phyloP scores from a whole-genome alignment of 2,797 vertebrate species.

The Rhinoraja longicauda region DNA sequence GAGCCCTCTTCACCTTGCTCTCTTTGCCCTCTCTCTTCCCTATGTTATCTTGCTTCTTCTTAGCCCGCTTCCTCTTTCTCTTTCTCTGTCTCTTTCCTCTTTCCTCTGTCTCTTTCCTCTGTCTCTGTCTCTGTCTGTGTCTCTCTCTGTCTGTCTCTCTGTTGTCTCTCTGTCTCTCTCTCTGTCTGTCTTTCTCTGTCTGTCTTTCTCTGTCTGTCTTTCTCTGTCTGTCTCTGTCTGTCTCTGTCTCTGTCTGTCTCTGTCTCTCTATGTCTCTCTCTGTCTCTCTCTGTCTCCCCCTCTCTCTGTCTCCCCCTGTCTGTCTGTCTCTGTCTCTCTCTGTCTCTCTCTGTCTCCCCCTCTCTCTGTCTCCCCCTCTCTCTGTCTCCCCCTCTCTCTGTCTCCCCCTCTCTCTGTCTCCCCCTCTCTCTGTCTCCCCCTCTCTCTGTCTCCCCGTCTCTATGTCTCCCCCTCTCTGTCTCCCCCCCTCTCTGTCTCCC shows the following conservation, averaged over 20 bases:
- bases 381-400: background rate
- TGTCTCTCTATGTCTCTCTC: background rate
- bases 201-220: no score
- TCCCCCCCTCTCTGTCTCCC: no score
- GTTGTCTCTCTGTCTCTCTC: background rate
- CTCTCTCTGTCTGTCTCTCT: no score
- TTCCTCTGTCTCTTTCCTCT: background rate
- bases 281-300: background rate
- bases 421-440: background rate
- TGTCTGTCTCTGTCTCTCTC: no score
- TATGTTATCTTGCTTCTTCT: constrained; percentile 7
- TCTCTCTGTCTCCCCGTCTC: background rate
- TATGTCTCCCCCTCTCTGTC: no score
- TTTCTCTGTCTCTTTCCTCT: background rate
- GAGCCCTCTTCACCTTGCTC: no score
- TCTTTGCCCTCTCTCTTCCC: background rate
- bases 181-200: background rate
- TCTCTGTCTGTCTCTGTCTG: no score
- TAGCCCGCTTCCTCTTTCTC: background rate
- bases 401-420: background rate
- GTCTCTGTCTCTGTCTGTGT: background rate
- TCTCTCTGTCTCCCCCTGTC: background rate
- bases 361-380: background rate
- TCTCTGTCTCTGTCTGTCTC: background rate
- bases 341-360: no score